Conservation (phyloP, 2,888 invertebrate species). For the Macrophya alboannulata region DNA sequence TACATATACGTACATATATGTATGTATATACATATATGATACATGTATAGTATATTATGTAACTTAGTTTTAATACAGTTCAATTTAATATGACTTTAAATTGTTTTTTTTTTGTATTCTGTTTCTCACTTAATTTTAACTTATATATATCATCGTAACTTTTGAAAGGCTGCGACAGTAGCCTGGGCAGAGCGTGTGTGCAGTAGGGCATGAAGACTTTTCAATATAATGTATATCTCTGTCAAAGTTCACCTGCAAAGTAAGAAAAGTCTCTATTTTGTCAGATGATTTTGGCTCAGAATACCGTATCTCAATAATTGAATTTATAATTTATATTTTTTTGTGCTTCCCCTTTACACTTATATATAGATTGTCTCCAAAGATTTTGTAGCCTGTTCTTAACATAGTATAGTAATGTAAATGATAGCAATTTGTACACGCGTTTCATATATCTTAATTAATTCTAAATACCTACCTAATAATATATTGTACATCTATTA, state of each 20-base stretch:
- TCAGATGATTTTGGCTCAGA: neutral
- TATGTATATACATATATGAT: neutral
- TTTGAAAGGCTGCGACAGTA: conserved; percentile 19
- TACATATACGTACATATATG: neutral
- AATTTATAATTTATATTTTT: neutral
- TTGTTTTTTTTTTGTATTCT: conserved; percentile 18
- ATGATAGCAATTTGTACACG: conserved; percentile 44
- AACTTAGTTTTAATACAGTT: neutral
- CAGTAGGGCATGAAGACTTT: neutral
- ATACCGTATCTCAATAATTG: neutral
- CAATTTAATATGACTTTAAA: neutral
- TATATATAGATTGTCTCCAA: conserved; percentile 38
- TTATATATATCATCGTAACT: conserved; percentile 25
- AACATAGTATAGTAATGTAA: neutral
- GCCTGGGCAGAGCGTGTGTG: conserved; percentile 10
- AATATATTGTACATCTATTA: too few relatives aligned
- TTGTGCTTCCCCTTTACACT: conserved; percentile 24
- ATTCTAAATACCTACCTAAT: neutral
- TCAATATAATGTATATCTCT: neutral
- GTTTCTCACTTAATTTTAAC: conserved; percentile 10
- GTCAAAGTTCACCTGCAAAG: conserved; percentile 8
- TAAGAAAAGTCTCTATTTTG: neutral
- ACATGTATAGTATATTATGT: neutral
- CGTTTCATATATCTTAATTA: neutral
- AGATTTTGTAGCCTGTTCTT: conserved; percentile 41